These are phyloP conservation scores for Gulo gulo DNA, from an alignment of 2,113 vertebrate species.

Conservation along the genomic window DNA sequence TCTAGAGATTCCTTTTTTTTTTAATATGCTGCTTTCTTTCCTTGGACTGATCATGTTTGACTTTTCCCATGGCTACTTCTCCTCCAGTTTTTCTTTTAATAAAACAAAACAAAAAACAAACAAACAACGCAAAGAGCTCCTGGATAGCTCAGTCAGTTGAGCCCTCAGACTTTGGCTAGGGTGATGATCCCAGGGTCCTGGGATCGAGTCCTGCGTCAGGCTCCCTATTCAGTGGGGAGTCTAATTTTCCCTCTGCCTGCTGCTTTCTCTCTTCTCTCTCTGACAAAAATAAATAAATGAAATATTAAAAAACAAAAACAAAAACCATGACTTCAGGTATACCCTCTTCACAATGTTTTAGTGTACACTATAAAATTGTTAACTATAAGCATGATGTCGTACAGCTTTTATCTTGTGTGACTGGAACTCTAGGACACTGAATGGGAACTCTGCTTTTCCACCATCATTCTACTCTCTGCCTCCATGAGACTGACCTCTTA, in stretches of 20 bases:
- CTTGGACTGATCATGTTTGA: not conserved
- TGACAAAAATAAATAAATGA: no score
- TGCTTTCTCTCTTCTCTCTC: not conserved
- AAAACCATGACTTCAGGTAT: not conserved
- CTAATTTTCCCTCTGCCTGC: not conserved
- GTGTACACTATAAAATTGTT: not conserved
- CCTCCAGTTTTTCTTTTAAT: not conserved
- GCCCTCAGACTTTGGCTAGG: no score
- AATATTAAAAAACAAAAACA: no score
- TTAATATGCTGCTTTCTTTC: not conserved
- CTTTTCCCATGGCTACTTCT: not conserved
- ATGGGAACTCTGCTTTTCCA: not conserved
- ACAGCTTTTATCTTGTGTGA: not conserved
- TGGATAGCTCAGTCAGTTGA: no score
- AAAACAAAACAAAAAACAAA: not conserved
- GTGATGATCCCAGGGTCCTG: no score
- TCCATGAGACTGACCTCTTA: not conserved
- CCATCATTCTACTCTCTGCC: not conserved
- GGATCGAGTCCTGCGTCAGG: no score
- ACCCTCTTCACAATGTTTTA: not conserved
- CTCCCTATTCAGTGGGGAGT: no score
- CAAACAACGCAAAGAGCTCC: no score
- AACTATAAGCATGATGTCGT: not conserved
- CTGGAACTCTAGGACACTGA: not conserved
- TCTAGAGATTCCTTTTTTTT: not conserved